A percentile compares a stretch with the other conserved stretches of the same genome.
Conservation (phyloP, 30 jellyfish, hydroid and myxozoan species). For the Pelagia noctiluca region DNA sequence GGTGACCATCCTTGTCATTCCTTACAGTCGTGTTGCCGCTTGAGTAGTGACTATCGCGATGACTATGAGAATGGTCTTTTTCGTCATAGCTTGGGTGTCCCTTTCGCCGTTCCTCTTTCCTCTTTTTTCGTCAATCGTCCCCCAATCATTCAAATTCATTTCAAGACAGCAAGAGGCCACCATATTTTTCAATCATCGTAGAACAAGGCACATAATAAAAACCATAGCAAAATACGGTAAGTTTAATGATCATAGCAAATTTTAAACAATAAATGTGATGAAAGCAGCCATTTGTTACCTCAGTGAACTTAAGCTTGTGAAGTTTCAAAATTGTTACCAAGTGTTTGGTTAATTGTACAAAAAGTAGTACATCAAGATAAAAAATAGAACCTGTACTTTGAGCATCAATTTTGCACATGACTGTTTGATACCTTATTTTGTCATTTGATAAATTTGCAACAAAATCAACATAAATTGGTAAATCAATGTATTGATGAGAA, state of each 20-base stretch:
- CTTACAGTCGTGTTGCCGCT: slow-evolving; percentile 68
- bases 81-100: slow-evolving; percentile 64
- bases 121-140: slow-evolving; percentile 63
- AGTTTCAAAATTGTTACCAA: too few relatives aligned
- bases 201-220: slow-evolving; percentile 68
- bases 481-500: too few relatives aligned
- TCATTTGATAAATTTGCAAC: too few relatives aligned
- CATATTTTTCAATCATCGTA: slow-evolving; percentile 64
- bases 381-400: too few relatives aligned
- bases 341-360: too few relatives aligned
- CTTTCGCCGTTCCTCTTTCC: slow-evolving; percentile 62
- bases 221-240: slow-evolving; percentile 77
- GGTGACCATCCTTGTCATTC: slow-evolving; percentile 98
- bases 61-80: slow-evolving; percentile 44
- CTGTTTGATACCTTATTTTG: too few relatives aligned
- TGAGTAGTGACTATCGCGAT: slow-evolving; percentile 58
- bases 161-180: slow-evolving; percentile 76
- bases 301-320: too few relatives aligned
- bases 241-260: slow-evolving; percentile 40
- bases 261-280: not conserved
- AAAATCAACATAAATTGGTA: too few relatives aligned
- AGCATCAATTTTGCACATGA: too few relatives aligned
- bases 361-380: too few relatives aligned
- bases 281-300: not conserved
- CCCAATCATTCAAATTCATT: slow-evolving; percentile 68